A percentile compares a stretch with the other conserved stretches of the same genome.
phyloP scores from a whole-genome alignment of 2,888 invertebrate species.

The Flexamia atlantica region DNA sequence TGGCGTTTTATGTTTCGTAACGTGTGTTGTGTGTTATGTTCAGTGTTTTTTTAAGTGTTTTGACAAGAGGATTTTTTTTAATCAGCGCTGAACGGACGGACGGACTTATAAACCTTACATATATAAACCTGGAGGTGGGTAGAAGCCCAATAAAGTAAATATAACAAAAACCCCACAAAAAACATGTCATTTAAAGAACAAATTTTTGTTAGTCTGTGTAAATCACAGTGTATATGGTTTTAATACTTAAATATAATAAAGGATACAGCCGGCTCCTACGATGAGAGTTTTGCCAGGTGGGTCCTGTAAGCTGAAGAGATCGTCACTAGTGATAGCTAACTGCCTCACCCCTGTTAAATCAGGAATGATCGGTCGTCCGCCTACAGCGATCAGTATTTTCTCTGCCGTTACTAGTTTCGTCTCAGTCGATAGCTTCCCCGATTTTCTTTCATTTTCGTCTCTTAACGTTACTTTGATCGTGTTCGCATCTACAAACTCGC shows the following conservation, averaged over 20 bases:
- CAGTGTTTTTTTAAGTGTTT: too few species aligned
- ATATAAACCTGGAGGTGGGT: too few species aligned
- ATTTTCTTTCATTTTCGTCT: slow-evolving; percentile 82
- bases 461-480: slow-evolving; percentile 86
- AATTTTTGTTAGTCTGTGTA: too few species aligned
- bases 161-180: too few species aligned
- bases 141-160: too few species aligned
- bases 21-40: too few species aligned
- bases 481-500: slow-evolving; percentile 87
- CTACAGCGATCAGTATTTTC: slow-evolving; percentile 92
- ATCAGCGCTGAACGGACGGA: too few species aligned
- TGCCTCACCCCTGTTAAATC: slow-evolving; percentile 90
- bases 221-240: too few species aligned
- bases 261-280: slow-evolving; percentile 95
- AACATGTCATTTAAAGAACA: slow-evolving; percentile 64
- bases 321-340: slow-evolving; percentile 94
- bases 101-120: too few species aligned
- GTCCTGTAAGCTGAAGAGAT: slow-evolving; percentile 90
- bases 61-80: too few species aligned
- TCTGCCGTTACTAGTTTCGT: slow-evolving; percentile 81
- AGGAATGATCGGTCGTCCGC: slow-evolving; percentile 94
- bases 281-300: slow-evolving; percentile 94
- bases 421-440: background rate
- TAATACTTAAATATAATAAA: slow-evolving; percentile 71
- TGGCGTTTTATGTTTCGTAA: too few species aligned